Base-by-base conservation (phyloP, 2,113 vertebrate genomes). In the Stigmatopora argus region DNA sequence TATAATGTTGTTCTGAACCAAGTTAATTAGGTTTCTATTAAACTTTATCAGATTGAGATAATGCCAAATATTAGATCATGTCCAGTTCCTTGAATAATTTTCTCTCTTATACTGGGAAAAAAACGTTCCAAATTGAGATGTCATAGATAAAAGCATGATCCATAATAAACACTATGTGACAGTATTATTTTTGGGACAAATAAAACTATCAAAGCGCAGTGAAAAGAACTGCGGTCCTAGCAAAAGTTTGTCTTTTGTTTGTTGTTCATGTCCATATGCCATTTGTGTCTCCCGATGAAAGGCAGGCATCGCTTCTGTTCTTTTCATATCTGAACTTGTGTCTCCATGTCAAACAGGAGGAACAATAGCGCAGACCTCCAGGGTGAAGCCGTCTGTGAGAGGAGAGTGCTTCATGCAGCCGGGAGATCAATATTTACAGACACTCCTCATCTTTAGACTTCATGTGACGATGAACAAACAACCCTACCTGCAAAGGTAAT, bases 341-440 rank as follows among this genome's bases (percentile, higher is more conserved):
- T 80, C 66, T 78, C 69, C 66, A 73, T 71, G 71, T 81, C 74
- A 83, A 78, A 85, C 75, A 71, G 67, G 23, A 35, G 34, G 65
- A 77, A 77, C 64, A 83, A 83, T 35, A 75, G 78, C 78, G 61
- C 15, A 60, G 59, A 45, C 12, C 59, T 35, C 18, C 66, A 62
- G 71, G 83, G 66, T 79, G 82, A 83, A 73, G 79, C 67, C 64
- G 73, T 75, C 73, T 71, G 70, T 45, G 60, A 19, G 58, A 14
- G 38, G 67, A 78, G 77, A 85, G 80, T 73, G 70, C 77, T 51
- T 76, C 78, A 60, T 78, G 76, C 72, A 72, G 82, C 62, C 79
- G 69, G 56, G 72, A 80, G 80, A 85, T 89, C 86, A 90, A 89
- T 86, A 89, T 87, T 89, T 87, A 87, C 85, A 66, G 82, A 85